Percentiles rank a stretch among this genome's conserved stretches.
Evolutionary conservation across 2,113 vertebrate species (phyloP).

Genomic region (Montifringilla adamsi): DNA sequence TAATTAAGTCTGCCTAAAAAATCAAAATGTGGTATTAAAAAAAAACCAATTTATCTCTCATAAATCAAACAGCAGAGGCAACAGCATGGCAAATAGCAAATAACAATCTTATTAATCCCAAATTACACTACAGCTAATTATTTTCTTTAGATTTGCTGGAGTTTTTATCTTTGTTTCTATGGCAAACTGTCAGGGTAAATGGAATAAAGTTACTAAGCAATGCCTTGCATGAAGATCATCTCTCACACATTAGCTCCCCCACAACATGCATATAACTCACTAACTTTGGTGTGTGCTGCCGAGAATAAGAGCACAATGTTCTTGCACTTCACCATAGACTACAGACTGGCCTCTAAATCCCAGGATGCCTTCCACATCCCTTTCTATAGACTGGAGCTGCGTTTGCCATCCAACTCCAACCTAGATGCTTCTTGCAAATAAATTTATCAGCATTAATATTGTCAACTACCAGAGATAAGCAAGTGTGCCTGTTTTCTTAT

Average conservation of each 20-base stretch:
- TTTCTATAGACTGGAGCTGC: not conserved
- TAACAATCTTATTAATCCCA: not conserved
- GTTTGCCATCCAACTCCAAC: not conserved
- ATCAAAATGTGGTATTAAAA: not conserved
- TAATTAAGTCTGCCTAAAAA: not conserved
- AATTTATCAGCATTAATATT: not conserved
- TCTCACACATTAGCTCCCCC: not conserved
- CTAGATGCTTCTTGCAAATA: not conserved
- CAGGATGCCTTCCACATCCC: not conserved
- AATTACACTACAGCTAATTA: not conserved
- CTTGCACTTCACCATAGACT: not conserved
- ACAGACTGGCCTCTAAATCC: not conserved
- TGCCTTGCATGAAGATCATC: not conserved
- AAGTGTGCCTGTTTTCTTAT: not conserved
- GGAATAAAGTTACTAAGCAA: constrained; percentile 23
- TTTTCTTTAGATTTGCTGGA: not conserved
- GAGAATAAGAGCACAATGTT: not conserved
- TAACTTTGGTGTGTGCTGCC: not conserved
- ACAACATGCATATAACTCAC: not conserved
- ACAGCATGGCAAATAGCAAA: not conserved
- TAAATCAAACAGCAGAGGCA: not conserved
- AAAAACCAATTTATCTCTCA: not conserved
- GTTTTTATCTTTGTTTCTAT: constrained; percentile 37
- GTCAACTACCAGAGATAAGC: not conserved
- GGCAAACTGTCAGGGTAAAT: not conserved